Evolutionary conservation across 2,888 invertebrate genomes (phyloP), one percentile per base, ranked within the genome.

Genomic region (Monochamus alternatus): DNA sequence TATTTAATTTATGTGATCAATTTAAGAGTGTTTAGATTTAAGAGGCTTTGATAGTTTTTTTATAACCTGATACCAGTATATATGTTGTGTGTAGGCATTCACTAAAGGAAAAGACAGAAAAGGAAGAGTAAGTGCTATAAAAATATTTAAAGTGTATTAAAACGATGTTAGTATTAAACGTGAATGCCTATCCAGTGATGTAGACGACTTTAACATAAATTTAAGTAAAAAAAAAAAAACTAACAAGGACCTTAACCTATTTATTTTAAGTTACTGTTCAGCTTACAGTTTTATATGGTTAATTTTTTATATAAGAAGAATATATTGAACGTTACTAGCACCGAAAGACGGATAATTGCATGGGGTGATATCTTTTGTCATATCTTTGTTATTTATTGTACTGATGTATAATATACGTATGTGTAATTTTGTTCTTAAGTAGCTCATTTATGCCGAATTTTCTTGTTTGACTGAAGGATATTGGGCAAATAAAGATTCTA

Each of bases 401-500:
- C 52, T 71, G 60, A 63, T 5, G 47, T 9, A 60, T 22, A 31
- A 12, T 69, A 60, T 22, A 68, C 43, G 59, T 52, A 62, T 70
- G 10, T 60, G 51, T 70, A 60, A 44, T 60, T 71, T 47, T 73
- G 47, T 52, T 31, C 14, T 73, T 69, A 47, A 38, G 63, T 60
- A 59, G 60, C 52, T 62, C 70, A 69, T 74, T 74, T 14, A 58
- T 70, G 73, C 62, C 65, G 69, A 63, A 55, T 74, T 74, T 74
- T 73, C 62, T 76, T 55, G 70, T 63, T 66, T 5, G 64, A 67
- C 63, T 65, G 51, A 74, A 30, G n/a, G 68, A 55, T 31, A 69
- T 52, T 72, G 74, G 69, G 75, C 55, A 75, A 78, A 78, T 78
- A 74, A 78, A 74, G 73, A 78, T 70, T 78, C 69, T 77, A 75